Conservation (phyloP, 2,797 vertebrate species). For the Sebastiscus albofasciatus region DNA sequence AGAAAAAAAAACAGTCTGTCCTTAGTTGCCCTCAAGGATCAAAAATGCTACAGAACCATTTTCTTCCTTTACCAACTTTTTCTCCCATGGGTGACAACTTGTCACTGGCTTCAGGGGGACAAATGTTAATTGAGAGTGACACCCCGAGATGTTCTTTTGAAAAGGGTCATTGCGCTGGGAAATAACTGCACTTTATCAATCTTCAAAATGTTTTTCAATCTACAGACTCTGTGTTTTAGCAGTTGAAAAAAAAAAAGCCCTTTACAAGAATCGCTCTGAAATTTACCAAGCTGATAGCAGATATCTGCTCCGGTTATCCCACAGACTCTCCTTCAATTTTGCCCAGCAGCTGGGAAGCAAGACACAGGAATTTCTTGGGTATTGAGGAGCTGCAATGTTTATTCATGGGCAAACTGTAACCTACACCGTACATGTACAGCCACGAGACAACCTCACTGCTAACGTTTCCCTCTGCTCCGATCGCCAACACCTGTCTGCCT, state of each 20-base stretch:
- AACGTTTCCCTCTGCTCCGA: background rate
- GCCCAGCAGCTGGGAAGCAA: background rate
- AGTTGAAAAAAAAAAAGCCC: constrained; percentile 23
- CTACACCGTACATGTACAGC: background rate
- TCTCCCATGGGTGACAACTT: constrained; percentile 59
- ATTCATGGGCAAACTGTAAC: background rate
- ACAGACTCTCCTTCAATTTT: background rate
- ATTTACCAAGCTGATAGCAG: background rate
- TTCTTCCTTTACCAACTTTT: constrained; percentile 56
- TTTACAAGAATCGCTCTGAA: constrained; percentile 7
- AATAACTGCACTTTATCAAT: constrained; percentile 61
- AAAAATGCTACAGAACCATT: constrained; percentile 35
- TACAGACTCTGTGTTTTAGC: constrained; percentile 20
- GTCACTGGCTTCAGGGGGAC: constrained; percentile 54
- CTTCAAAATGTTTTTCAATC: constrained; percentile 59
- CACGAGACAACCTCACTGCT: background rate
- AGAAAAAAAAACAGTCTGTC: constrained; percentile 16
- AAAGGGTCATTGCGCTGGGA: constrained; percentile 54
- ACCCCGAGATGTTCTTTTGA: constrained; percentile 50
- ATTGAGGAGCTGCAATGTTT: too few species aligned
- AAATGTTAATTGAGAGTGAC: constrained; percentile 72
- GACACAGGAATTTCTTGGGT: background rate
- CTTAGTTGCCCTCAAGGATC: background rate
- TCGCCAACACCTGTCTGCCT: background rate
- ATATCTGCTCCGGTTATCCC: background rate